Evolutionary conservation across 1,140 invertebrate genomes (phyloP).

Genomic region (Pissodes strobi): DNA sequence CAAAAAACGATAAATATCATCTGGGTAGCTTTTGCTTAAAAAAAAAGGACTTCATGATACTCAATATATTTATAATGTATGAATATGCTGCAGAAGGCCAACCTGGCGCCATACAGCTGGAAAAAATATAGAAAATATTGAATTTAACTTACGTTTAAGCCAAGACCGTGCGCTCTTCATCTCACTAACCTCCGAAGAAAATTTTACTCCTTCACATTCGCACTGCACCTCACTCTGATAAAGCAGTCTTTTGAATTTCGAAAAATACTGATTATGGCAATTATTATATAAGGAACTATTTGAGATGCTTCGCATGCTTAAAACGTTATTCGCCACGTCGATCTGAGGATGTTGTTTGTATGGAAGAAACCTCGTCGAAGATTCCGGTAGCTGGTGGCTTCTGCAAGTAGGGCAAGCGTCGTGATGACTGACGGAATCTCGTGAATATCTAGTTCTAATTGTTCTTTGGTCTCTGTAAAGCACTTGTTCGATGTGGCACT

Average conservation of each 20-base stretch:
- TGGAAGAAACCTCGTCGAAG: background rate
- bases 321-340: background rate
- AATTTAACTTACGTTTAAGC: conserved; percentile 14
- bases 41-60: no score
- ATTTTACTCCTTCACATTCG: background rate
- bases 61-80: no score
- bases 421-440: background rate
- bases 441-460: background rate
- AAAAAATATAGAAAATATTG: background rate
- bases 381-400: background rate
- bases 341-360: background rate
- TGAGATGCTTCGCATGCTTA: no score
- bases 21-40: no score
- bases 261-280: conserved; percentile 37
- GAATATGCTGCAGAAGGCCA: no score
- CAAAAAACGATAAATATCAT: no score
- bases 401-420: background rate
- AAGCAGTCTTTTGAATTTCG: conserved; percentile 22
- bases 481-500: conserved; percentile 13
- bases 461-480: conserved; percentile 25
- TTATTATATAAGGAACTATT: conserved; percentile 24
- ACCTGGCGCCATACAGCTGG: no score
- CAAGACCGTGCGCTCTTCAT: background rate
- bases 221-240: conserved; percentile 19
- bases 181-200: background rate